Evolutionary conservation across 2,888 invertebrate genomes (phyloP).

Genomic region (Diarsia mendica): DNA sequence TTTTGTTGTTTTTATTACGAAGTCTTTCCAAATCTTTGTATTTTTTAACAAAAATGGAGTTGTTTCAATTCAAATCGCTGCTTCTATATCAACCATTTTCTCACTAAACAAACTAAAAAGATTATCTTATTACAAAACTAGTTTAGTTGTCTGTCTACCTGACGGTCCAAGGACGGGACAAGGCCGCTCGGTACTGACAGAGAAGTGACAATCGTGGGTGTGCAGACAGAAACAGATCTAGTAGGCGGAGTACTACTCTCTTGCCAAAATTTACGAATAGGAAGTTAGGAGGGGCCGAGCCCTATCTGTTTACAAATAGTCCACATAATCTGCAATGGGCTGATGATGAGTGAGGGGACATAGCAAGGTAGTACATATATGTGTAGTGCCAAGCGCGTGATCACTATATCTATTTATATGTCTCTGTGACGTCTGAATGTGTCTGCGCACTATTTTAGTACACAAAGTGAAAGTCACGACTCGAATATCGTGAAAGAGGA

Average conservation of each 20-base stretch:
- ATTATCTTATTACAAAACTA: slow-evolving; percentile 35
- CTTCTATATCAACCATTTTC: neutral
- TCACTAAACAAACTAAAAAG: neutral
- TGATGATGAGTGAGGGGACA: slow-evolving; percentile 60
- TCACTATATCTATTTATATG: slow-evolving; percentile 70
- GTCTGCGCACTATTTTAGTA: slow-evolving; percentile 74
- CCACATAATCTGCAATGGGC: slow-evolving; percentile 42
- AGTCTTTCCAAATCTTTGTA: too few species aligned
- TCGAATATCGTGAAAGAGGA: slow-evolving; percentile 64
- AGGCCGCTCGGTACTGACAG: slow-evolving; percentile 20
- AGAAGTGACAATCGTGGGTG: slow-evolving; percentile 20
- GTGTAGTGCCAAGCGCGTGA: slow-evolving; percentile 75
- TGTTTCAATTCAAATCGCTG: neutral
- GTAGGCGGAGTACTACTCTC: slow-evolving; percentile 19
- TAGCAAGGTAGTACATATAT: slow-evolving; percentile 51
- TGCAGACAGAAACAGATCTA: slow-evolving; percentile 13
- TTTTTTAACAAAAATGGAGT: too few species aligned
- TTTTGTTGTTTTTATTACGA: neutral
- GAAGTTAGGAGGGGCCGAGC: slow-evolving; percentile 34
- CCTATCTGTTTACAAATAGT: slow-evolving; percentile 62
- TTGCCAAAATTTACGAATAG: slow-evolving; percentile 57
- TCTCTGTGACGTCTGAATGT: slow-evolving; percentile 68
- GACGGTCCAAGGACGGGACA: slow-evolving; percentile 29
- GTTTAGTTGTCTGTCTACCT: slow-evolving; percentile 31
- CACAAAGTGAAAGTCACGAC: slow-evolving; percentile 77